Evolutionary conservation across 1,140 invertebrate species (phyloP).

Genomic region (Pogonognathellus flavescens): DNA sequence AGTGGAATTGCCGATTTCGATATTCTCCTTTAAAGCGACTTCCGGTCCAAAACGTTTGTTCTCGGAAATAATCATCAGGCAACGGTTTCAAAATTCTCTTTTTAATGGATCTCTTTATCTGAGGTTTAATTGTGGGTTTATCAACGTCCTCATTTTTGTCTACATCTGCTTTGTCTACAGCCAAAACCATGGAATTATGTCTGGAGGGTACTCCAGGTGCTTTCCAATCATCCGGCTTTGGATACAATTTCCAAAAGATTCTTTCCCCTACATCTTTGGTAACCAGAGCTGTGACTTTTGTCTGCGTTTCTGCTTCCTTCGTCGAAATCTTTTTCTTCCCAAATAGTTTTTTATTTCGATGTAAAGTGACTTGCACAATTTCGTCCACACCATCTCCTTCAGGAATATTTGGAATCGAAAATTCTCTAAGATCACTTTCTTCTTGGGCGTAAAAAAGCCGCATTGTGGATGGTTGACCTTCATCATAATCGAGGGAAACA

Average conservation of each 20-base stretch:
- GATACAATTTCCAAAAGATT: constrained; percentile 49
- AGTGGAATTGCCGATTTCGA: constrained; percentile 37
- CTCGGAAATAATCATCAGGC: constrained; percentile 51
- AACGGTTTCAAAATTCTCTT: constrained; percentile 54
- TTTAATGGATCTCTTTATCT: constrained; percentile 43
- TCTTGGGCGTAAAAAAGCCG: constrained; percentile 29
- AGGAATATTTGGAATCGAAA: neutral
- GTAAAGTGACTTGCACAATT: constrained; percentile 3
- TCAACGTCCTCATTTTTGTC: constrained; percentile 15
- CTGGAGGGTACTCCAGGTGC: constrained; percentile 17
- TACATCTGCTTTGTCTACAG: neutral
- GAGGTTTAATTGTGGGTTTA: constrained; percentile 5
- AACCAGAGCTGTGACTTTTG: constrained; percentile 22
- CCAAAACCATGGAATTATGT: constrained; percentile 13
- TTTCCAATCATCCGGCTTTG: constrained; percentile 51
- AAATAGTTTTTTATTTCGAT: neutral
- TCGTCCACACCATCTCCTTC: neutral
- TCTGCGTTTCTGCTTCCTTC: constrained; percentile 3
- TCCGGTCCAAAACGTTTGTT: constrained; percentile 55
- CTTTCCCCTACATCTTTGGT: constrained; percentile 16
- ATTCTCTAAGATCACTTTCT: neutral
- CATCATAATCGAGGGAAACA: neutral
- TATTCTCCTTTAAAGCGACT: constrained; percentile 52
- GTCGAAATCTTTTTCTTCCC: neutral
- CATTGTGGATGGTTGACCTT: constrained; percentile 51